Evolutionary conservation across 2,797 vertebrate species (phyloP).

Genomic region (Melanotaenia pygmaea): DNA sequence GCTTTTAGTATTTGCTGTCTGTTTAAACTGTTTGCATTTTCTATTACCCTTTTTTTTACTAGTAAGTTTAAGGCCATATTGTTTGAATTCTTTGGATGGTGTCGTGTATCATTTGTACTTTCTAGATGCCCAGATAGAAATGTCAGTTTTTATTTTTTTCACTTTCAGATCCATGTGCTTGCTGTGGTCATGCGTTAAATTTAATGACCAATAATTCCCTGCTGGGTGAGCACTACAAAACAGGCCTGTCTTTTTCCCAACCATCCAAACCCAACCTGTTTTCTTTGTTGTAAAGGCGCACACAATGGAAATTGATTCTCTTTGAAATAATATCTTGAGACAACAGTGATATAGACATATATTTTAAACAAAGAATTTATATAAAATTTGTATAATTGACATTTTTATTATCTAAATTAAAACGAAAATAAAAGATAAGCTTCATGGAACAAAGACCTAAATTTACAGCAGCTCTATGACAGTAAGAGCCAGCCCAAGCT

Average conservation of each 20-base stretch:
- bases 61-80: background rate
- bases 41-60: background rate
- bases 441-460: background rate
- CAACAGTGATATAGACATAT: background rate
- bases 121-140: background rate
- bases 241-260: background rate
- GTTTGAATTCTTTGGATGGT: background rate
- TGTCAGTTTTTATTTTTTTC: background rate
- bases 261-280: background rate
- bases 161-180: background rate
- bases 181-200: constrained; percentile 8
- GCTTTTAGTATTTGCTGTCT: background rate
- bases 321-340: background rate
- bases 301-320: background rate
- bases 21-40: background rate
- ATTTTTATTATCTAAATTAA: background rate
- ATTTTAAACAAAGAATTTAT: too few species aligned
- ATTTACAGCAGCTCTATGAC: background rate
- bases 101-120: background rate
- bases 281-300: background rate
- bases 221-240: constrained; percentile 15
- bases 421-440: background rate
- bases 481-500: too few species aligned
- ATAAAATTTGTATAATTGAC: background rate
- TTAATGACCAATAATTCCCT: constrained; percentile 14